Evolutionary conservation across 2,888 invertebrate species (phyloP).

Genomic region (Netelia inedita): DNA sequence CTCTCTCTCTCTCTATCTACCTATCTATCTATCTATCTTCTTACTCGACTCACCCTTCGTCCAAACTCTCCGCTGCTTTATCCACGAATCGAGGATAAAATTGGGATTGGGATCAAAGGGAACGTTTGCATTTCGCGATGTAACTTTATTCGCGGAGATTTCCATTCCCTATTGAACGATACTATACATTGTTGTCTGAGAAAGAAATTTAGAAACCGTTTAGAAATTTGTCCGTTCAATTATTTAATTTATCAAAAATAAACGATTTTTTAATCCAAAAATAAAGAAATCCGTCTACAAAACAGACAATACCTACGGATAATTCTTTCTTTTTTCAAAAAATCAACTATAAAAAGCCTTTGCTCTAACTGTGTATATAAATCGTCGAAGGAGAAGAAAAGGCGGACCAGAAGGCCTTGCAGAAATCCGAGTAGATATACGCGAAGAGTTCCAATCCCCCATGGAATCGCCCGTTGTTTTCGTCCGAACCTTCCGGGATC

Average conservation of each 20-base stretch:
- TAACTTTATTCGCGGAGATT: slow-evolving; percentile 27
- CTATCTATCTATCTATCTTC: background rate
- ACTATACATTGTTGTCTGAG: too few relatives aligned
- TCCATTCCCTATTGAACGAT: background rate
- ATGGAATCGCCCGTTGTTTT: slow-evolving; percentile 18
- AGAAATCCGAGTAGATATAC: slow-evolving; percentile 26
- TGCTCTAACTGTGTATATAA: slow-evolving; percentile 6
- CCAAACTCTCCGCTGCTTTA: background rate
- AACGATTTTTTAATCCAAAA: background rate
- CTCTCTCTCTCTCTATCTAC: slow-evolving; percentile 4
- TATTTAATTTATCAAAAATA: background rate
- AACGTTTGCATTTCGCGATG: slow-evolving; percentile 24
- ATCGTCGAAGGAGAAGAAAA: background rate
- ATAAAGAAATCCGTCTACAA: background rate
- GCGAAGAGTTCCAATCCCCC: slow-evolving; percentile 40
- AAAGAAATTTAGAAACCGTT: too few relatives aligned
- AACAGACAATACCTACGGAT: background rate
- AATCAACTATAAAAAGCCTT: background rate
- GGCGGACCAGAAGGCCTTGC: slow-evolving; percentile 11
- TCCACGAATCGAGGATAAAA: slow-evolving; percentile 28
- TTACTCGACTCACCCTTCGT: slow-evolving; percentile 9
- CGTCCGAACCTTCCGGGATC: slow-evolving; percentile 41
- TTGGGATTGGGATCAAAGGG: slow-evolving; percentile 42
- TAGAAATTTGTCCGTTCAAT: too few relatives aligned
- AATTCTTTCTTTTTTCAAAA: background rate